phyloP scores from a whole-genome alignment of 2,797 vertebrate species.

The Sebastes hubbsi region DNA sequence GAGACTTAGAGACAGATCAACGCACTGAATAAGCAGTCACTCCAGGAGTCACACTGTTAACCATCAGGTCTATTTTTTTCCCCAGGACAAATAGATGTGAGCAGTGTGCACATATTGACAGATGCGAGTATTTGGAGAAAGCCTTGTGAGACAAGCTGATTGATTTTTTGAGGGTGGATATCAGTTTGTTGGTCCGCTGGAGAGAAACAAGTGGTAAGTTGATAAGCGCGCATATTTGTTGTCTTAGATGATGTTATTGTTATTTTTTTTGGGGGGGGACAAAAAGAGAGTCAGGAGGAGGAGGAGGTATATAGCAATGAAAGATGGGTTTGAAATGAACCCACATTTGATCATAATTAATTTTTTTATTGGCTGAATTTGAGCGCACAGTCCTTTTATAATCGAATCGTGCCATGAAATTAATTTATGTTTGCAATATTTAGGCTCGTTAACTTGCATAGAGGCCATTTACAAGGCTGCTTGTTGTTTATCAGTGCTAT shows the following conservation, averaged over 20 bases:
- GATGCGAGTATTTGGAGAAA: conserved; percentile 53
- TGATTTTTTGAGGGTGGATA: conserved; percentile 38
- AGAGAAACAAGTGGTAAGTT: conserved; percentile 66
- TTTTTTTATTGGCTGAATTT: neutral
- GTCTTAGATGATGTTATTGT: neutral
- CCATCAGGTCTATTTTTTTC: conserved; percentile 25
- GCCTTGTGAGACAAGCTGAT: conserved; percentile 43
- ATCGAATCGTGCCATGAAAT: neutral
- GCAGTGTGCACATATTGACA: conserved; percentile 42
- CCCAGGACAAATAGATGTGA: conserved; percentile 30
- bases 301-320: too few species aligned
- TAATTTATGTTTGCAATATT: neutral
- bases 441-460: neutral
- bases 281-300: neutral
- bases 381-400: too few species aligned
- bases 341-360: neutral
- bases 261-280: neutral
- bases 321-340: neutral
- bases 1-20: conserved; percentile 14
- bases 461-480: neutral
- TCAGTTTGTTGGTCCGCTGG: conserved; percentile 34
- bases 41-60: conserved; percentile 48
- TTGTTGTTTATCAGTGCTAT: conserved; percentile 11
- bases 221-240: conserved; percentile 11
- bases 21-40: conserved; percentile 42